phyloP scores from a whole-genome alignment of 1,140 invertebrate genomes.

The Pseudoatta argentina region DNA sequence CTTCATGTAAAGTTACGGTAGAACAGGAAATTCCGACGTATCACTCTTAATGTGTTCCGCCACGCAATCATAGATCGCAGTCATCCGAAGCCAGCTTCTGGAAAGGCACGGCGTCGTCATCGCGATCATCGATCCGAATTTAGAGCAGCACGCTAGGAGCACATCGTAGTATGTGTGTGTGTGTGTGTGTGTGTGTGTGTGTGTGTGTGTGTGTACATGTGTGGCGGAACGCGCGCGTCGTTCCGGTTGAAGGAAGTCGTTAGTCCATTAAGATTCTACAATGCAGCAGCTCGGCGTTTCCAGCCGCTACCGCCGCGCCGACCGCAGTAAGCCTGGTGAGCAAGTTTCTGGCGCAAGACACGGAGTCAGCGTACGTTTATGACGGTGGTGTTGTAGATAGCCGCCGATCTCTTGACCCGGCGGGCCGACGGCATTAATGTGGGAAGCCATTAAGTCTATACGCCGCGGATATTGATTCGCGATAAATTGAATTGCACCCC shows the following conservation, averaged over 20 bases:
- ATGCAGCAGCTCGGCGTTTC: conserved; percentile 41
- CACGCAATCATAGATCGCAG: not conserved
- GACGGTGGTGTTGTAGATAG: conserved; percentile 54
- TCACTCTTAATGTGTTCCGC: conserved; percentile 21
- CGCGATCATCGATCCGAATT: conserved; percentile 49
- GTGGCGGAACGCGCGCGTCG: conserved; percentile 2
- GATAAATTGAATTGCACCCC: conserved; percentile 52
- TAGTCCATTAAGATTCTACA: conserved; percentile 59
- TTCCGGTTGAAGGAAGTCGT: conserved; percentile 41
- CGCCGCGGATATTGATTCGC: conserved; percentile 50
- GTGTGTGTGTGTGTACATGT: not conserved
- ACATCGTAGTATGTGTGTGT: not conserved
- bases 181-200: not conserved
- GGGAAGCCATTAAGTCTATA: conserved; percentile 51
- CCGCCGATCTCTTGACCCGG: conserved; percentile 32
- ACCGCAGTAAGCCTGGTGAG: conserved; percentile 21
- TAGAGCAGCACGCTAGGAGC: not conserved
- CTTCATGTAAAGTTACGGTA: not conserved
- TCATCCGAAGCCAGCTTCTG: not conserved
- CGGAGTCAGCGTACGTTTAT: conserved; percentile 61
- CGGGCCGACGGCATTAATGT: conserved; percentile 4
- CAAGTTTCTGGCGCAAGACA: conserved; percentile 56
- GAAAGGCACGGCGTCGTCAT: not conserved
- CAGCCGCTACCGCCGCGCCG: conserved; percentile 13
- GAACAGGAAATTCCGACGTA: conserved; percentile 29